Base-by-base conservation (phyloP, 2,113 vertebrate species). In the Grammomys dolichurus region DNA sequence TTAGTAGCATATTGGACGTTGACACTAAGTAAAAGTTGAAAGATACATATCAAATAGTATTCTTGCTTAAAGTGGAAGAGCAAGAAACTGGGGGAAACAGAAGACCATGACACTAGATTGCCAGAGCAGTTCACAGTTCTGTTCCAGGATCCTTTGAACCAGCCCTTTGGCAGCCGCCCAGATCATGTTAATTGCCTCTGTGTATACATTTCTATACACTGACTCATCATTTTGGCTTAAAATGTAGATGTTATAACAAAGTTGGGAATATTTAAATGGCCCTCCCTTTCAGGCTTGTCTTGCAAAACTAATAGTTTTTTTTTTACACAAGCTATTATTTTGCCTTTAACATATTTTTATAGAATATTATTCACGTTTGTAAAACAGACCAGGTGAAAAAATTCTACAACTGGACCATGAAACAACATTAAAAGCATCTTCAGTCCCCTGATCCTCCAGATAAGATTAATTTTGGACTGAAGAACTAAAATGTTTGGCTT, bases 261-360 rank as follows among this genome's bases (percentile, higher is more conserved):
- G 90, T 58, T 92, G 58, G 81, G 63, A 91, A 85, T 95, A 95
- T 89, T 94, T 88, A 95, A 88, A 48, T 96, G 89, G 70, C 89
- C 73, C 60, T 84, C 81, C 19, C 58, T 93, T 95, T 93, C 69
- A 94, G 72, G 12, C 58, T 63, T 70, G 12, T 85, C 80, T 93
- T 89, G 60, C 43, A n/a, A 70, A 97, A 91, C 76, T 85, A 94
- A 93, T 65, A 78, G 24, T 9, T 40, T 72, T 36, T n/a, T 95
- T 81, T 94, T 36, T 92, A 87, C 8, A 88, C 84, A 94, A 85
- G 58, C 43, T 96, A 91, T 92, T 95, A 80, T 91, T 97, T 97
- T 94, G 60, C 87, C 72, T 91, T 96, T 54, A 80, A 92, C 95
- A 85, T 81, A 81, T 85, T 96, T 96, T 94, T 90, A 65, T 77